Conservation (phyloP, 2,888 invertebrate genomes). For the Anthophora plumipes region DNA sequence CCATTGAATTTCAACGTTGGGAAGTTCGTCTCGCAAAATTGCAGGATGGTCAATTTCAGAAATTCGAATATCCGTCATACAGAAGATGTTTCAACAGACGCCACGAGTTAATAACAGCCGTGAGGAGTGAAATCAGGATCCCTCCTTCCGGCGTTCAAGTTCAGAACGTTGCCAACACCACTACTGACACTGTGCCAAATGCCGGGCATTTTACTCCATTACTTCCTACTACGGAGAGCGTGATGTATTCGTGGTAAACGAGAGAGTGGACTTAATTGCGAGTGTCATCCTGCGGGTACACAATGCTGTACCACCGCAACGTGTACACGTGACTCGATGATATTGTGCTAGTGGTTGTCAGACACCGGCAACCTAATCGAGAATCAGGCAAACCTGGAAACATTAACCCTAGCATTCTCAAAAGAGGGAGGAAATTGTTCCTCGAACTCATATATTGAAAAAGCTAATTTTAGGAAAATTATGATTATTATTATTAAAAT, state of each 20-base stretch:
- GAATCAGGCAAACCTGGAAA: conserved; percentile 49
- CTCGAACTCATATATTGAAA: no score
- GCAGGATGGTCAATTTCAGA: not conserved
- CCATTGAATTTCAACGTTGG: no score
- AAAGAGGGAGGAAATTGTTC: no score
- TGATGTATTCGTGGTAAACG: conserved; percentile 47
- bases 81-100: not conserved
- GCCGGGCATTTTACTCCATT: conserved; percentile 38
- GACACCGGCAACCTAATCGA: conserved; percentile 41
- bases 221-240: conserved; percentile 18
- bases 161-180: conserved; percentile 5
- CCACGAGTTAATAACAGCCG: conserved; percentile 5
- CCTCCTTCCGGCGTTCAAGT: conserved; percentile 22
- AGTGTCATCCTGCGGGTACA: conserved; percentile 62
- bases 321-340: conserved; percentile 53
- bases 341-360: conserved; percentile 53
- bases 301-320: conserved; percentile 44
- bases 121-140: not conserved
- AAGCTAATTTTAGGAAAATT: no score
- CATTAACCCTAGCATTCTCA: no score
- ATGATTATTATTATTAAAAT: no score
- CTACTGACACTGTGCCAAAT: conserved; percentile 47
- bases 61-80: not conserved
- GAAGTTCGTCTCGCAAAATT: no score
- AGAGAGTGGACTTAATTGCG: conserved; percentile 60